These are phyloP conservation scores for Tapirus terrestris DNA, from an alignment of 2,113 vertebrate genomes.

Conservation along the genomic window DNA sequence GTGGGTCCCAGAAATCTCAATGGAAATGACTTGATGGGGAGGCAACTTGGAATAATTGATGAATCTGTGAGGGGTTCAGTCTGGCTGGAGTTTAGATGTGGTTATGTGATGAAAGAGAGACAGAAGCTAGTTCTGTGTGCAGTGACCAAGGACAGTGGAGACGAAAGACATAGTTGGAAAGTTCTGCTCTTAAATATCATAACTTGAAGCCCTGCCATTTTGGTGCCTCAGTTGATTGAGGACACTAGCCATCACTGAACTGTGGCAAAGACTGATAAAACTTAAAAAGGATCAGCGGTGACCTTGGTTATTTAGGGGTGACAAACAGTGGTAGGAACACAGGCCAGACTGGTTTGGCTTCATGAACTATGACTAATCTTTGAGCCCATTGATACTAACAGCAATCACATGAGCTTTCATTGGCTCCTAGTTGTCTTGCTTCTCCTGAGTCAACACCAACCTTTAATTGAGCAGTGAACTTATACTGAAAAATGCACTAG, in stretches of 20 bases:
- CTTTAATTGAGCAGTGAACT: not conserved
- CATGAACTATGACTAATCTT: not conserved
- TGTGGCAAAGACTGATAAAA: not conserved
- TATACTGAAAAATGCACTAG: not conserved
- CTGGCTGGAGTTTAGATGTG: not conserved
- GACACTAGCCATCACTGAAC: not conserved
- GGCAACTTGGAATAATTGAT: not conserved
- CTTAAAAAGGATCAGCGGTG: not conserved
- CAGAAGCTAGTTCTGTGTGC: not conserved
- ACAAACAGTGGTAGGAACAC: not conserved
- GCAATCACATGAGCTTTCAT: not conserved
- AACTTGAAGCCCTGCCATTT: not conserved
- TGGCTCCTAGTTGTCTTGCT: not conserved
- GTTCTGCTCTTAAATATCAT: not conserved
- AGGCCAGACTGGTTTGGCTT: not conserved
- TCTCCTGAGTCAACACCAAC: not conserved
- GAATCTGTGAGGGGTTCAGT: not conserved
- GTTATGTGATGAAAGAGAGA: not conserved
- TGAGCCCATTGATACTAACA: not conserved
- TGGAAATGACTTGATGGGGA: not conserved
- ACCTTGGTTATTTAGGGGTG: not conserved
- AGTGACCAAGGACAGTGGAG: not conserved
- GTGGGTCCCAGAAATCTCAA: not conserved
- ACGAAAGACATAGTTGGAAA: not conserved
- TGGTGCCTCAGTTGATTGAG: not conserved